Evolutionary conservation across 1,140 invertebrate genomes (phyloP).

Genomic region (Gonioctena quinquepunctata): DNA sequence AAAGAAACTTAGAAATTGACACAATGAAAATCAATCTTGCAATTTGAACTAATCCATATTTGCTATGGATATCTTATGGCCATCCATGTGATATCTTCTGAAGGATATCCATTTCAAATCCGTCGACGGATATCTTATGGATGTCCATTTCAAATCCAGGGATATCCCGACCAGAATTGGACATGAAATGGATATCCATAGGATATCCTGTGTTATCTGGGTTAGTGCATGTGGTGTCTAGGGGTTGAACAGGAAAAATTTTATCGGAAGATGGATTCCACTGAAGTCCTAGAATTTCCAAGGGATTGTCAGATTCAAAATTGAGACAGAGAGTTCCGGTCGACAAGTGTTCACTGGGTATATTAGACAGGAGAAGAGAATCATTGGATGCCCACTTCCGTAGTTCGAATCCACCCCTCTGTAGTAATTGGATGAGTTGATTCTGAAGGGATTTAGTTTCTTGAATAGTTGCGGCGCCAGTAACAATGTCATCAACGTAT

Average conservation of each 20-base stretch:
- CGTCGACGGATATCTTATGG: too few relatives aligned
- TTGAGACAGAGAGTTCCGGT: not conserved
- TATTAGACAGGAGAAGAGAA: not conserved
- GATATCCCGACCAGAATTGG: too few relatives aligned
- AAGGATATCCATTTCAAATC: too few relatives aligned
- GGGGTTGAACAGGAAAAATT: not conserved
- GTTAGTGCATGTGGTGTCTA: too few relatives aligned
- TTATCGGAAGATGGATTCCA: not conserved
- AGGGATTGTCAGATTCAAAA: not conserved
- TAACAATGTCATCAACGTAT: not conserved
- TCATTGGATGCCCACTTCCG: not conserved
- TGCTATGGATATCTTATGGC: too few relatives aligned
- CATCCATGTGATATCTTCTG: too few relatives aligned
- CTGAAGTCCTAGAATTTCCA: not conserved
- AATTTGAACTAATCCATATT: too few relatives aligned
- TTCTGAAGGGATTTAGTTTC: not conserved
- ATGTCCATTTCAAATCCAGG: too few relatives aligned
- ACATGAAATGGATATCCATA: too few relatives aligned
- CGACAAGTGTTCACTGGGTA: not conserved
- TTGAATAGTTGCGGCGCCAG: not conserved
- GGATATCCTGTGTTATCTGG: too few relatives aligned
- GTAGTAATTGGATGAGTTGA: not conserved
- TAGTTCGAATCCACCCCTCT: not conserved
- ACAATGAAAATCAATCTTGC: too few relatives aligned
- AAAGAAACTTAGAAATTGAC: too few relatives aligned